A percentile compares a stretch with the other conserved stretches of the same genome.
These are phyloP conservation scores for Polydrusus pterygomalis DNA, from an alignment of 2,888 invertebrate species.

Conservation along the genomic window DNA sequence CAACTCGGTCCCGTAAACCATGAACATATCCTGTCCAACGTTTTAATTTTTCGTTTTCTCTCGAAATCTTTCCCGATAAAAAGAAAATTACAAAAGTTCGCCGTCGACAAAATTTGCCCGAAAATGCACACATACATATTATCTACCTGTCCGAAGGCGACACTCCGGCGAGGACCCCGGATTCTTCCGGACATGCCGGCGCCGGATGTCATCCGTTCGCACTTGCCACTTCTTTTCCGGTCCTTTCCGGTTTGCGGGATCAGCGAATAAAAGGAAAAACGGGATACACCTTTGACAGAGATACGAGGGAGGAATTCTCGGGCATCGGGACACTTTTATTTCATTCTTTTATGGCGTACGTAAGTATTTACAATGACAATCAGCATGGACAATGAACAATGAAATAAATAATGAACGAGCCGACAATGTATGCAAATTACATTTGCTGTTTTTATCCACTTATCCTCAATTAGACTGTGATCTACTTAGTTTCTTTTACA, in stretches of 20 bases:
- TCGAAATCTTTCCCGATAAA: conserved; percentile 2
- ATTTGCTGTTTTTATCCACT: conserved; percentile 66
- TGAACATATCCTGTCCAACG: not conserved
- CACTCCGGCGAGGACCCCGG: conserved; percentile 77
- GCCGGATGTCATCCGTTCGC: conserved; percentile 59
- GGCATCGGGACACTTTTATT: not conserved
- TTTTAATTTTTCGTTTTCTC: not conserved
- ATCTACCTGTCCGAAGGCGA: conserved; percentile 64
- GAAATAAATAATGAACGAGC: conserved; percentile 53
- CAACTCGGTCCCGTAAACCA: not conserved
- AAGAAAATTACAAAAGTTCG: conserved; percentile 30
- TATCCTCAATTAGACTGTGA: conserved; percentile 63
- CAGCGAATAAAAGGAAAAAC: conserved; percentile 30
- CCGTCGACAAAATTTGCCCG: conserved; percentile 5
- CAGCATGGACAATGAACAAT: conserved; percentile 20
- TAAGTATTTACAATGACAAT: too few species aligned
- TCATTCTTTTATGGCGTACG: not conserved
- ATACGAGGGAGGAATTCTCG: not conserved
- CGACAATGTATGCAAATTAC: conserved; percentile 66
- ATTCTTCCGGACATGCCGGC: conserved; percentile 68
- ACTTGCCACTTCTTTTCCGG: conserved; percentile 58
- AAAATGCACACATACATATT: conserved; percentile 27
- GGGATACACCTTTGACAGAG: conserved; percentile 17
- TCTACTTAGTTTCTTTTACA: conserved; percentile 22
- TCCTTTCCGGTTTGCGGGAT: conserved; percentile 16